Conservation (phyloP, 2,888 invertebrate genomes). For the Leptinotarsa rubiginosa region DNA sequence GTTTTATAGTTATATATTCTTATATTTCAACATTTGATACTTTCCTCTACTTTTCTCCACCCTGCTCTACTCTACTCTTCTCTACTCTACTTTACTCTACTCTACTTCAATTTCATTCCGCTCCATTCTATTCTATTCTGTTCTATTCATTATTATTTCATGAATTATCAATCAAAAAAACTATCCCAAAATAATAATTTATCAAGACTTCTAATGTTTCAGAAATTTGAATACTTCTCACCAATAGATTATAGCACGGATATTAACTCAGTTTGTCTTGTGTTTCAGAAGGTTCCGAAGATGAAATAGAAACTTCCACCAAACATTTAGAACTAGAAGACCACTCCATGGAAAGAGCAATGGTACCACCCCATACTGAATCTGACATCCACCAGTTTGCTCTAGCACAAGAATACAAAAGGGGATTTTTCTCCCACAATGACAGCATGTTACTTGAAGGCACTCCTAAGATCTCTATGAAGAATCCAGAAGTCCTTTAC, state of each 20-base stretch:
- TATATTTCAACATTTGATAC: too few species aligned
- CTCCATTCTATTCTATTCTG: too few species aligned
- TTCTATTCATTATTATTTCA: too few species aligned
- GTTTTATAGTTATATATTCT: too few species aligned
- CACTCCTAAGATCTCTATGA: constrained; percentile 32
- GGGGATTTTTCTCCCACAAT: constrained; percentile 21
- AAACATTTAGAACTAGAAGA: constrained; percentile 51
- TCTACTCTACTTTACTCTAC: too few species aligned
- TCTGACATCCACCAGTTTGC: constrained; percentile 30
- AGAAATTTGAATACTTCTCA: too few species aligned
- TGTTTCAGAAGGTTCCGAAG: constrained; percentile 73
- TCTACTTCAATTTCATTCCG: background rate
- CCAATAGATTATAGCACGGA: too few species aligned
- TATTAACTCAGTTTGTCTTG: background rate
- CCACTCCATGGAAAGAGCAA: constrained; percentile 57
- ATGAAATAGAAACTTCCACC: constrained; percentile 68
- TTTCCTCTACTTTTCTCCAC: too few species aligned
- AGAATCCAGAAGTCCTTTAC: constrained; percentile 30
- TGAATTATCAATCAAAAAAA: too few species aligned
- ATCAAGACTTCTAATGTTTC: too few species aligned
- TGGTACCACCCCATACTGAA: constrained; percentile 55
- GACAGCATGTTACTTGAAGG: constrained; percentile 22
- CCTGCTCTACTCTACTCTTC: too few species aligned
- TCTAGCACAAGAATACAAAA: constrained; percentile 17
- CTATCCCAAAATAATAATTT: too few species aligned